phyloP scores from a whole-genome alignment of 2,797 vertebrate genomes.

The Oreochromis grahami region DNA sequence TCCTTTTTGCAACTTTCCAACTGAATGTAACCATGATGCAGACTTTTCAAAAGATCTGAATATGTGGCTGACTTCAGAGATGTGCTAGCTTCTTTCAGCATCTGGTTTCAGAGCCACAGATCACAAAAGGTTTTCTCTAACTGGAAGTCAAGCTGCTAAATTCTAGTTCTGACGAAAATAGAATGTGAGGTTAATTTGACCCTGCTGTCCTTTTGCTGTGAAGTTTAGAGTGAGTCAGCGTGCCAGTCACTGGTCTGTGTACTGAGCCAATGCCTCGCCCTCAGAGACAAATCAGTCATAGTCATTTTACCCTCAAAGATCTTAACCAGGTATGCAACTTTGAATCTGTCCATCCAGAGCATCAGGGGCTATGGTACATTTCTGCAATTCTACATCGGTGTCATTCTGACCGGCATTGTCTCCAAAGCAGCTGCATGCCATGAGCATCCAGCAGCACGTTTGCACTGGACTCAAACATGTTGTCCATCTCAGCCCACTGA shows the following conservation, averaged over 20 bases:
- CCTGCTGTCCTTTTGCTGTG: background rate
- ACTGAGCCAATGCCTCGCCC: background rate
- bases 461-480: background rate
- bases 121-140: background rate
- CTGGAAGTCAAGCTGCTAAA: background rate
- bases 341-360: background rate
- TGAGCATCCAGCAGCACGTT: background rate
- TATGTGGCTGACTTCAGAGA: background rate
- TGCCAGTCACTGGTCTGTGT: background rate
- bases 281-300: background rate
- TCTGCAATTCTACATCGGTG: background rate
- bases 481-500: slow-evolving; percentile 10
- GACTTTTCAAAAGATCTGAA: background rate
- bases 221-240: background rate
- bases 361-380: background rate
- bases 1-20: background rate
- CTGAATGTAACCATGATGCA: background rate
- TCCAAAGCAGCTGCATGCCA: background rate
- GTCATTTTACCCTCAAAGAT: background rate
- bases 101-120: background rate
- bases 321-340: background rate
- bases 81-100: background rate
- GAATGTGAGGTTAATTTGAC: background rate
- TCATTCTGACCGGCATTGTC: background rate
- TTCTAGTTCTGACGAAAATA: background rate